Percentiles rank a stretch among this genome's conserved stretches.
phyloP scores from a whole-genome alignment of 2,113 vertebrate genomes.

The Percina caprodes region DNA sequence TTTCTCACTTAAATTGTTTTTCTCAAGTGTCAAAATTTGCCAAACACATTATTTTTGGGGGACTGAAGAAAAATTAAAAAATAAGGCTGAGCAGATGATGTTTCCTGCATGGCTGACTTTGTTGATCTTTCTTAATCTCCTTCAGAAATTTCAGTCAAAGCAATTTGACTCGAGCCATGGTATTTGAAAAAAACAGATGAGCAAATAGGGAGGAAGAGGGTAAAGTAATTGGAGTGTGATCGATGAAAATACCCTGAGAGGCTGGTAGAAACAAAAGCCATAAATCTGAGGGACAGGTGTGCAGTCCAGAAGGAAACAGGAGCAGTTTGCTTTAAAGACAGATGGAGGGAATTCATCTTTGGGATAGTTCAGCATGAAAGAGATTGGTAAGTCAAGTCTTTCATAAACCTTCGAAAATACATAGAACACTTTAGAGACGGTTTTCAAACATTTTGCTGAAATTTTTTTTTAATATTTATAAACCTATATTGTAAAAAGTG shows the following conservation, averaged over 20 bases:
- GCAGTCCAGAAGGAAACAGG: neutral
- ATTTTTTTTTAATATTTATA: too few species aligned
- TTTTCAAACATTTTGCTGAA: too few species aligned
- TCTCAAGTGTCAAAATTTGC: conserved; percentile 7
- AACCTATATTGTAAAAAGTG: too few species aligned
- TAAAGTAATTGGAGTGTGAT: conserved; percentile 20
- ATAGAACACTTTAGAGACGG: too few species aligned
- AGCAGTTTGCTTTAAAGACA: neutral
- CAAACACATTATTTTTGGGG: conserved; percentile 14
- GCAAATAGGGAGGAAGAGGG: conserved; percentile 1
- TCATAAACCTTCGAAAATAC: neutral
- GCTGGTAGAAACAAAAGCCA: conserved; percentile 6
- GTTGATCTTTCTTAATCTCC: conserved; percentile 52
- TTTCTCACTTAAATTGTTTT: conserved; percentile 9
- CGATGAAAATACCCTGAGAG: conserved; percentile 30
- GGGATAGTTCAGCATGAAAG: neutral
- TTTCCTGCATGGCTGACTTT: conserved; percentile 46
- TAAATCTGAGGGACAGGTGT: conserved; percentile 9
- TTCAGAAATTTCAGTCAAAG: conserved; percentile 58
- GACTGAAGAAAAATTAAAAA: neutral
- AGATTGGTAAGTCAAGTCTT: neutral
- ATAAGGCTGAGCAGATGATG: conserved; percentile 44
- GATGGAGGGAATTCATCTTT: neutral
- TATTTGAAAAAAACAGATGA: conserved; percentile 10
- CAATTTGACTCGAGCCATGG: conserved; percentile 27